A percentile compares a stretch with the other conserved stretches of the same genome.
These are phyloP conservation scores for Stenolophus ochropezus DNA, from an alignment of 2,888 invertebrate species.

Conservation along the genomic window DNA sequence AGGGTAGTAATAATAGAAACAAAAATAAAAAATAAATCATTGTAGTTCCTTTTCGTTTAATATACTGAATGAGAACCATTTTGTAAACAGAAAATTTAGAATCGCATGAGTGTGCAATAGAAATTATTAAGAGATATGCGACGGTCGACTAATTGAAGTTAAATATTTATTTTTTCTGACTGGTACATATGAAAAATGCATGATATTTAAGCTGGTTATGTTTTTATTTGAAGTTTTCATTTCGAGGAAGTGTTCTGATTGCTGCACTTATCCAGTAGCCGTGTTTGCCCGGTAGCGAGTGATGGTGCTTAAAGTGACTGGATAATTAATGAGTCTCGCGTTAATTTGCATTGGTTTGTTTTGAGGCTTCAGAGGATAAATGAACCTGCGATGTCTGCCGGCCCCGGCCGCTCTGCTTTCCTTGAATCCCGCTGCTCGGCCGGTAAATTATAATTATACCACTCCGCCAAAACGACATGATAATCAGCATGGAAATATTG, in stretches of 20 bases:
- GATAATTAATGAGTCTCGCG: conserved; percentile 33
- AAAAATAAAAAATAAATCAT: too few species aligned
- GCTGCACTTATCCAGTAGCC: conserved; percentile 1
- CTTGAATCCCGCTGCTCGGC: neutral
- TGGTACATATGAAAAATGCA: too few species aligned
- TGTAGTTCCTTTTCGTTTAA: too few species aligned
- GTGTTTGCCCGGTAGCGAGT: conserved; percentile 9
- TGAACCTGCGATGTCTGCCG: neutral
- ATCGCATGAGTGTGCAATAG: too few species aligned
- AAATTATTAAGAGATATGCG: too few species aligned
- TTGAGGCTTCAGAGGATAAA: conserved; percentile 23
- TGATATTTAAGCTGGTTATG: too few species aligned
- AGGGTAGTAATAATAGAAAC: too few species aligned
- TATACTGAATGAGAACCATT: too few species aligned
- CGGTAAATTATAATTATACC: conserved; percentile 35
- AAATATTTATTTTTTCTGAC: too few species aligned
- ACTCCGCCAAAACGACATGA: conserved; percentile 6
- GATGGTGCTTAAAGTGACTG: conserved; percentile 34
- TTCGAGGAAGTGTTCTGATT: neutral
- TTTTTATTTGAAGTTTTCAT: too few species aligned
- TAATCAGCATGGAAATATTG: conserved; percentile 23
- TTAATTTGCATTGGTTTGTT: conserved; percentile 41
- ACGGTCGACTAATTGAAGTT: too few species aligned
- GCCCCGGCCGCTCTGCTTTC: conserved; percentile 9
- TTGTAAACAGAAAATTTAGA: too few species aligned